Conservation (phyloP, 92 coral and sea anemone species). For the Epizoanthus illoricatus region DNA sequence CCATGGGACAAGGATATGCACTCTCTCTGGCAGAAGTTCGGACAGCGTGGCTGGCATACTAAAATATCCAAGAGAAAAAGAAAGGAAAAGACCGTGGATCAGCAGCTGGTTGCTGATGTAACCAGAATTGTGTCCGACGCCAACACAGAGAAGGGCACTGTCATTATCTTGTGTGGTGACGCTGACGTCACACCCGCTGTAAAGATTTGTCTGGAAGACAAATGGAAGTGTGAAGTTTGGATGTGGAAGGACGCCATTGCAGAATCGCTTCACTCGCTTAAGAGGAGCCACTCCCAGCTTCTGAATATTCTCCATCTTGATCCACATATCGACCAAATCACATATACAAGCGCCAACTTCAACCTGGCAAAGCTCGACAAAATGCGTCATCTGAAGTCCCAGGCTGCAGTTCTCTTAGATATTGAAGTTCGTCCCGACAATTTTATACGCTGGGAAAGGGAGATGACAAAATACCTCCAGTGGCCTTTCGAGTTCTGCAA, state of each 20-base stretch:
- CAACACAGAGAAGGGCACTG: background rate
- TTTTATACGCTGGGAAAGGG: constrained; percentile 15
- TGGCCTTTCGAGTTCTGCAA: constrained; percentile 21
- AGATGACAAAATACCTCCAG: background rate
- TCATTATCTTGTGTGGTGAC: constrained; percentile 11
- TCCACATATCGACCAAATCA: background rate
- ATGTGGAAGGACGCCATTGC: constrained; percentile 27
- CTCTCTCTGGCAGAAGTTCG: background rate
- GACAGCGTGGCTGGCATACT: background rate
- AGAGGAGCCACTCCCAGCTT: background rate
- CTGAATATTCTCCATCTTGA: background rate
- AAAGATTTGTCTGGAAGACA: background rate
- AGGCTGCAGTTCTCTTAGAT: constrained; percentile 11
- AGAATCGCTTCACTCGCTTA: background rate
- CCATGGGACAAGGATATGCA: background rate
- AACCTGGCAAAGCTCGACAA: background rate
- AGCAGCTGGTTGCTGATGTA: constrained; percentile 16
- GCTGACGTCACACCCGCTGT: constrained; percentile 30
- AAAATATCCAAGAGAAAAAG: background rate
- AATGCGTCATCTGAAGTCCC: constrained; percentile 20
- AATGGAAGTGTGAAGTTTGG: constrained; percentile 30
- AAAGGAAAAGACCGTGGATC: constrained; percentile 17
- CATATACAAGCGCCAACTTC: background rate
- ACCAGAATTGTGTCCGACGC: constrained; percentile 3
- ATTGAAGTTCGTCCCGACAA: background rate